phyloP scores from a whole-genome alignment of 1,140 invertebrate genomes.

The Oncopodura yosiiana region DNA sequence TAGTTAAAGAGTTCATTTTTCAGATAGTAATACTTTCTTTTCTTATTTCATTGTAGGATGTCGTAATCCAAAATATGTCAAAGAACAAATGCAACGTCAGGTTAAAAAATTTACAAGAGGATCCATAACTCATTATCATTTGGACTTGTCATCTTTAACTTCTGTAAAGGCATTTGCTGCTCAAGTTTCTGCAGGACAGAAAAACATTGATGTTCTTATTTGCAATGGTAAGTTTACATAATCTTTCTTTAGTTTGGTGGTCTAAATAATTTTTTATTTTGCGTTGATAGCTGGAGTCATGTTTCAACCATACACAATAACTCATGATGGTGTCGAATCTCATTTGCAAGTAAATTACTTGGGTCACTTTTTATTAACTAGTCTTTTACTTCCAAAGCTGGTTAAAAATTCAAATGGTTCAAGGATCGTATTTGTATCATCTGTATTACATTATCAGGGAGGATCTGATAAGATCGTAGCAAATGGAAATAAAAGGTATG shows the following conservation, averaged over 20 bases:
- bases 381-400: slow-evolving; percentile 67
- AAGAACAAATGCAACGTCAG: slow-evolving; percentile 47
- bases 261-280: slow-evolving; percentile 14
- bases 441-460: slow-evolving; percentile 59
- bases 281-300: slow-evolving; percentile 65
- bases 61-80: slow-evolving; percentile 51
- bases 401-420: slow-evolving; percentile 38
- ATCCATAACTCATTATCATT: slow-evolving; percentile 42
- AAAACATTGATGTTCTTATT: slow-evolving; percentile 60
- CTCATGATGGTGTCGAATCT: slow-evolving; percentile 68
- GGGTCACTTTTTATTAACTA: slow-evolving; percentile 78
- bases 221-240: slow-evolving; percentile 62
- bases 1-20: slow-evolving; percentile 25
- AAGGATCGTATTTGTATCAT: slow-evolving; percentile 78
- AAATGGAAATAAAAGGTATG: no score
- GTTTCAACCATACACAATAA: slow-evolving; percentile 64
- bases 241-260: not conserved
- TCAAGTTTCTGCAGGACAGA: slow-evolving; percentile 51
- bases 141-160: slow-evolving; percentile 55
- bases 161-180: slow-evolving; percentile 67
- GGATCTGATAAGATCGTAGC: no score
- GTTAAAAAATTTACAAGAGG: slow-evolving; percentile 44
- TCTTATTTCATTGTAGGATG: slow-evolving; percentile 15
- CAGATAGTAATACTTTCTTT: no score
- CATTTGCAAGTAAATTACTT: slow-evolving; percentile 79